phyloP scores from a whole-genome alignment of 2,888 invertebrate genomes.

The Drosophila neotestacea region DNA sequence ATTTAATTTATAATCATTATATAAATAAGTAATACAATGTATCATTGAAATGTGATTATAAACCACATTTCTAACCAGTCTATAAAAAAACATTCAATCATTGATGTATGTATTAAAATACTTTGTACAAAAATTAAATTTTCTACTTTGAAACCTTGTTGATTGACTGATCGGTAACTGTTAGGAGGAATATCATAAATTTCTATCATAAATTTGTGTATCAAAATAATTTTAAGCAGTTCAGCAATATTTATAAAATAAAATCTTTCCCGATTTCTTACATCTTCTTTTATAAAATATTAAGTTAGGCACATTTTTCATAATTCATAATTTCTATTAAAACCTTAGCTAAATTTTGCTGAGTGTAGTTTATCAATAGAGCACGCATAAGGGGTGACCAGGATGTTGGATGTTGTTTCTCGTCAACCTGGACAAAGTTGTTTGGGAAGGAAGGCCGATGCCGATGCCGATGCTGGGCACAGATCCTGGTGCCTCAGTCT shows the following conservation, averaged over 20 bases:
- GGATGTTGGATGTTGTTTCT: conserved; percentile 63
- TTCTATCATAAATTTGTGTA: background rate
- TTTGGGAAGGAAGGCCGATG: conserved; percentile 38
- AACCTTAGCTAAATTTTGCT: conserved; percentile 13
- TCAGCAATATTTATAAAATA: no score
- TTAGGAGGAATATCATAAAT: no score
- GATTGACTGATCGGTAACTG: no score
- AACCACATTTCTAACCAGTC: no score
- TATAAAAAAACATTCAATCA: no score
- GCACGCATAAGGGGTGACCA: conserved; percentile 62
- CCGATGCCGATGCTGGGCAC: conserved; percentile 18
- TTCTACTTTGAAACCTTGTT: no score
- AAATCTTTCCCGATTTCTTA: no score
- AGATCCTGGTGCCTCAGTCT: conserved; percentile 53
- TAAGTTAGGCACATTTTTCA: no score
- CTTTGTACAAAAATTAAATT: no score
- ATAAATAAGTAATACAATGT: background rate
- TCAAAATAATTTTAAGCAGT: no score
- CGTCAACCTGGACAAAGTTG: conserved; percentile 66
- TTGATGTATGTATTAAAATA: no score
- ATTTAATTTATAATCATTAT: background rate
- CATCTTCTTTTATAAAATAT: no score
- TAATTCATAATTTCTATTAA: background rate
- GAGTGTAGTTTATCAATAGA: conserved; percentile 77
- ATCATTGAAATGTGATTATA: background rate